Conservation (phyloP, 2,888 invertebrate species). For the Sialis fuliginosa region DNA sequence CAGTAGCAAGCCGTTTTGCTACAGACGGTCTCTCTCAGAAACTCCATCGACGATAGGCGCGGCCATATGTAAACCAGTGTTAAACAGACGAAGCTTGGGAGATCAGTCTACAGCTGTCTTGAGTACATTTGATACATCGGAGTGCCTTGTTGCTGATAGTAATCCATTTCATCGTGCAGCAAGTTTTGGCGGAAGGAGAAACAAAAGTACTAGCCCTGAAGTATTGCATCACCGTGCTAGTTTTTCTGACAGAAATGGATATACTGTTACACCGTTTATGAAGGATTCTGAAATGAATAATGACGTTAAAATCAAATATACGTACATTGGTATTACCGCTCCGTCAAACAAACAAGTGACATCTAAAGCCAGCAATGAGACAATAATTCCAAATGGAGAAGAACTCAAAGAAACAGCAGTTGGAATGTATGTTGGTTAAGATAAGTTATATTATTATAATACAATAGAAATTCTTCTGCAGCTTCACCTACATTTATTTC, state of each 20-base stretch:
- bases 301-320: conserved; percentile 19
- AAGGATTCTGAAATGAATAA: not conserved
- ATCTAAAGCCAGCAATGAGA: not conserved
- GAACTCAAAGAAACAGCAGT: not conserved
- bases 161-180: conserved; percentile 4
- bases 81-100: conserved; percentile 23
- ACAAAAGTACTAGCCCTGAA: not conserved
- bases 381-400: not conserved
- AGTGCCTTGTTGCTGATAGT: conserved; percentile 6
- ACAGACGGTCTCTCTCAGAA: conserved; percentile 30
- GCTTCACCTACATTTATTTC: too few species aligned
- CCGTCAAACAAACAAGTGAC: conserved; percentile 8
- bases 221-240: not conserved
- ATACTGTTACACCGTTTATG: not conserved
- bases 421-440: not conserved
- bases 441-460: not conserved
- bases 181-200: not conserved
- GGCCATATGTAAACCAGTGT: conserved; percentile 10
- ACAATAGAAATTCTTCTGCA: too few species aligned
- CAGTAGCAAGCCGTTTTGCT: conserved; percentile 21
- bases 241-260: not conserved
- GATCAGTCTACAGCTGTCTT: conserved; percentile 3
- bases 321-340: conserved; percentile 21
- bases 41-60: conserved; percentile 19
- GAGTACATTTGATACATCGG: conserved; percentile 5